Base-by-base conservation (phyloP, 1,140 invertebrate genomes). In the Ooceraea biroi region DNA sequence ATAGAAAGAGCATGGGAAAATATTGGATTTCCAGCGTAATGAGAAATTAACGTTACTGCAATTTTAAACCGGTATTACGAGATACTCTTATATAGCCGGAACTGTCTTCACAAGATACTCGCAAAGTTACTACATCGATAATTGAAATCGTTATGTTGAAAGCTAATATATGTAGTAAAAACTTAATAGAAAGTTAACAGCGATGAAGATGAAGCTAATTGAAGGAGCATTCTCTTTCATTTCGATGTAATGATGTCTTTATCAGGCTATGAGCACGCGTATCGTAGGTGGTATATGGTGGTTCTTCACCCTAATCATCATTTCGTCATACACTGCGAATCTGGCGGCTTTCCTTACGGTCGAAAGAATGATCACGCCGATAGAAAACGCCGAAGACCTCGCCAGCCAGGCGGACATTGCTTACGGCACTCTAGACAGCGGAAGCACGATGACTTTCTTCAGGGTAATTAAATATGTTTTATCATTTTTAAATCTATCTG, bases 301-400 rank as follows among this genome's bases (percentile, higher is more conserved):
- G 97, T 98, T 98, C 89, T 98, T 98, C 92, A 98, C 97, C 0
- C 94, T 98, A 0, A 98, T 98, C 73, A 97, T 98, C 68, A 97
- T 98, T 55, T 97, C 97, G 0, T 98, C 98, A 0, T 98, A 98
- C 92, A 98, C 98, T 0, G 98, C 98, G 10, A 98, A 98, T 94
- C 93, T 98, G 69, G 97, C 97, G 0, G 98, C 98, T 7, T 98
- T 98, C 91, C 94, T 98, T 0, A 98, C 98, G 0, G 97, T 98
- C 1, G 97, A 97, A 93, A 95, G 97, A 85, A 97, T 97, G 97
- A 97, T 97, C 41, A 97, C 97, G 12, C 97, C 98, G 0, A 98
- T 98, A 57, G 97, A 98, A 92, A 97, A 96, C 90, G 97, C 97
- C 0, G 97, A 98, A 90, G 98, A 98, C 92, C 94, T 98, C 46